These are phyloP conservation scores for Atractosteus spatula DNA, from an alignment of 2,113 vertebrate genomes.

Conservation along the genomic window DNA sequence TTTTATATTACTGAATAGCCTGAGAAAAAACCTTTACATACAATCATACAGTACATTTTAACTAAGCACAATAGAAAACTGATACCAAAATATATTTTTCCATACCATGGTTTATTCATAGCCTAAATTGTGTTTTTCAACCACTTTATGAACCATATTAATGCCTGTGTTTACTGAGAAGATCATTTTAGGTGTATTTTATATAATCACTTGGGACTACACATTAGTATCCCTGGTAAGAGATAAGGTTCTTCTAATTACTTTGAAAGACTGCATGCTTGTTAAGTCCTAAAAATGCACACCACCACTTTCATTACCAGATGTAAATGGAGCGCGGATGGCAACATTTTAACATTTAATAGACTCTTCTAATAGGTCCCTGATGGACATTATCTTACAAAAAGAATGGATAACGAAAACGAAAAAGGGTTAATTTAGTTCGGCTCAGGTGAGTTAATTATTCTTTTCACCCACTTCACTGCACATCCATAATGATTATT, in stretches of 20 bases:
- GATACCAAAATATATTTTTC: too few relatives aligned
- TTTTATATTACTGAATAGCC: background rate
- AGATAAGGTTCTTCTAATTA: slow-evolving; percentile 30
- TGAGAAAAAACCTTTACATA: background rate
- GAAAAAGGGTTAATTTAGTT: slow-evolving; percentile 87
- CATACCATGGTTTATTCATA: background rate
- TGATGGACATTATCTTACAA: slow-evolving; percentile 50
- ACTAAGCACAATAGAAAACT: too few relatives aligned
- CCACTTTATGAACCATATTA: background rate
- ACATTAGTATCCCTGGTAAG: slow-evolving; percentile 23
- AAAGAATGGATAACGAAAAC: slow-evolving; percentile 54
- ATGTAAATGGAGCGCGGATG: slow-evolving; percentile 53
- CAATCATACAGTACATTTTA: background rate
- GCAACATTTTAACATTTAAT: slow-evolving; percentile 66
- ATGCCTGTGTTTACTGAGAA: slow-evolving; percentile 8
- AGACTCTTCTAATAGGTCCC: slow-evolving; percentile 70
- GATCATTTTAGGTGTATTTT: slow-evolving; percentile 21
- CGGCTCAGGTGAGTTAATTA: slow-evolving; percentile 98
- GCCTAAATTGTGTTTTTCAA: background rate
- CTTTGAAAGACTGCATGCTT: slow-evolving; percentile 24
- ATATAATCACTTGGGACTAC: slow-evolving; percentile 10
- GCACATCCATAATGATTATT: slow-evolving; percentile 98
- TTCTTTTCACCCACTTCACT: slow-evolving; percentile 89
- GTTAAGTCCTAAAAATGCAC: slow-evolving; percentile 25
- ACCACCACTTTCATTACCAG: slow-evolving; percentile 43